Conservation (phyloP, 2,113 vertebrate species). For the Agelaius tricolor region DNA sequence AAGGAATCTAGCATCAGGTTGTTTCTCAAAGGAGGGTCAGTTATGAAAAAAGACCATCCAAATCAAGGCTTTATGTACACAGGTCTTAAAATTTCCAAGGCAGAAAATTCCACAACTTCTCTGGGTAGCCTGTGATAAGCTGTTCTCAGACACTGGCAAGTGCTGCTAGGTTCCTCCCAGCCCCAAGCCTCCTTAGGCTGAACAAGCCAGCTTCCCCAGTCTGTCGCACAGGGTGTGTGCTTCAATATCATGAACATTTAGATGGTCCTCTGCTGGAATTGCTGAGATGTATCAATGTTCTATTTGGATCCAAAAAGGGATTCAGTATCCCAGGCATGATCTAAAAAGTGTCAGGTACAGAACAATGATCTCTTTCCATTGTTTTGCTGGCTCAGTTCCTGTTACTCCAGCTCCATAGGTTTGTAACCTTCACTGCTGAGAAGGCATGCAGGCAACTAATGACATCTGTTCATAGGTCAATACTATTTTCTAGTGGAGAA, state of each 20-base stretch:
- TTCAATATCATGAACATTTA: not conserved
- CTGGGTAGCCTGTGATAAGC: not conserved
- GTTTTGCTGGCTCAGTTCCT: not conserved
- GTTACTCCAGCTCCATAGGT: not conserved
- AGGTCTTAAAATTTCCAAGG: not conserved
- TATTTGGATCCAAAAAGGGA: not conserved
- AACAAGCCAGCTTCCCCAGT: not conserved
- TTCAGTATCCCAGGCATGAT: not conserved
- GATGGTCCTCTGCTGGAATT: not conserved
- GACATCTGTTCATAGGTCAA: not conserved
- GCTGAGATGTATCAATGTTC: not conserved
- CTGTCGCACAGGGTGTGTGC: not conserved
- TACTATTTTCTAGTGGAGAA: constrained; percentile 14
- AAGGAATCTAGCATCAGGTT: not conserved
- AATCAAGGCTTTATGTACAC: not conserved
- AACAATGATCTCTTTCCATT: not conserved
- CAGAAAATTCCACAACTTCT: not conserved
- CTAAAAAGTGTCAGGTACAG: not conserved
- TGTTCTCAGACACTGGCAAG: not conserved
- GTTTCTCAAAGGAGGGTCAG: not conserved
- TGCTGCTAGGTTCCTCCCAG: not conserved
- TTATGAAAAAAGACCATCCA: not conserved
- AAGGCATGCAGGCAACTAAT: not conserved
- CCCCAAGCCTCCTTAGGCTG: not conserved
- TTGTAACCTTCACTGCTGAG: not conserved